Conservation (phyloP, 2,888 invertebrate species). For the Drosophila emarginata region DNA sequence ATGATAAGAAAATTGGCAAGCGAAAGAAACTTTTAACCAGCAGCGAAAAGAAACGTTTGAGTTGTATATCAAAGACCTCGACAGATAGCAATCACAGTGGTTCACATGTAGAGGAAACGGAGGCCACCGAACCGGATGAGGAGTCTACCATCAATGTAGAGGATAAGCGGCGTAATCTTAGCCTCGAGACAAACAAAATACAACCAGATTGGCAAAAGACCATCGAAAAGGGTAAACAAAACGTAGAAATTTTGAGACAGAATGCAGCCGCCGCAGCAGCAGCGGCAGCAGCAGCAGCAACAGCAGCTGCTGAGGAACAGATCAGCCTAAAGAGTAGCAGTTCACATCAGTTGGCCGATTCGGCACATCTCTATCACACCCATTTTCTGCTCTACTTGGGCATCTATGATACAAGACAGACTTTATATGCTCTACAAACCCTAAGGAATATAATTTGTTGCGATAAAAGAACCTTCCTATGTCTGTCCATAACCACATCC, state of each 20-base stretch:
- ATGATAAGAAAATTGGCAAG: slow-evolving; percentile 62
- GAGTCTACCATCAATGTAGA: slow-evolving; percentile 80
- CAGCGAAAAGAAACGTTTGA: slow-evolving; percentile 80
- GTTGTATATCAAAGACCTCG: slow-evolving; percentile 82
- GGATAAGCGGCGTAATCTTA: slow-evolving; percentile 78
- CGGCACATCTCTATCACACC: slow-evolving; percentile 87
- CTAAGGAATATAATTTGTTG: slow-evolving; percentile 88
- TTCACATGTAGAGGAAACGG: slow-evolving; percentile 63
- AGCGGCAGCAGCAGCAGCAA: slow-evolving; percentile 36
- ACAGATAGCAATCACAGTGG: slow-evolving; percentile 81
- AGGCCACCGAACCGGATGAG: slow-evolving; percentile 39
- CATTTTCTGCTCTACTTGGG: slow-evolving; percentile 92
- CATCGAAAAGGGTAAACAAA: slow-evolving; percentile 82
- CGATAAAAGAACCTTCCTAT: slow-evolving; percentile 89
- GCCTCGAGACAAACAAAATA: slow-evolving; percentile 74
- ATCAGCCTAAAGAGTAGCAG: slow-evolving; percentile 63
- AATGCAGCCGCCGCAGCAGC: slow-evolving; percentile 57
- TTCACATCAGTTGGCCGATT: slow-evolving; percentile 50
- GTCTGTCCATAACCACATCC: slow-evolving; percentile 89
- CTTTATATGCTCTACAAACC: slow-evolving; percentile 88
- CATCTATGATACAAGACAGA: slow-evolving; percentile 89
- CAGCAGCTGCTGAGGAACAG: slow-evolving; percentile 63
- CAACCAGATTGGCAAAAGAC: slow-evolving; percentile 80
- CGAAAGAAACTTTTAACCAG: slow-evolving; percentile 68
- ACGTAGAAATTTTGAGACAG: slow-evolving; percentile 81